These are phyloP conservation scores for Mustela lutreola DNA, from an alignment of 2,113 vertebrate genomes.

Conservation along the genomic window DNA sequence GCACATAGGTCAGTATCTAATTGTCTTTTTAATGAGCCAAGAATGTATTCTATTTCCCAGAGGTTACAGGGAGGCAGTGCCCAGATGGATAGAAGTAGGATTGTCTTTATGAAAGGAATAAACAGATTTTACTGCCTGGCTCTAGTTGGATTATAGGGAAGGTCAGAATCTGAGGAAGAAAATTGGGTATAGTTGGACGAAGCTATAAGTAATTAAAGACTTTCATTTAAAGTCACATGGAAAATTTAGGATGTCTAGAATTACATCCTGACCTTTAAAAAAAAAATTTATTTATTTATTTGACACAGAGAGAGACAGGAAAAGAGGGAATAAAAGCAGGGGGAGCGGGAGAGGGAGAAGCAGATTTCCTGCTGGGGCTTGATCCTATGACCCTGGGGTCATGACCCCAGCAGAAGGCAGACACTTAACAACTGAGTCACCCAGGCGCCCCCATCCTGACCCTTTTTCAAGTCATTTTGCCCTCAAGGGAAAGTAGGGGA, in stretches of 20 bases:
- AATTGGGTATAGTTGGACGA: background rate
- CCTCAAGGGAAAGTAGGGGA: background rate
- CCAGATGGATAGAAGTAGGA: background rate
- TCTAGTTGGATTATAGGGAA: background rate
- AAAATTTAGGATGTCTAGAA: background rate
- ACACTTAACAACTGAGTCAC: too few species aligned
- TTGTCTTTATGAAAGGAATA: background rate
- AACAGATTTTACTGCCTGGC: background rate
- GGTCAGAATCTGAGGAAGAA: background rate
- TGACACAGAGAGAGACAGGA: too few species aligned
- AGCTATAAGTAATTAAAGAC: background rate
- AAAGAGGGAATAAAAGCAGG: too few species aligned
- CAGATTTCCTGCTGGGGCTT: too few species aligned
- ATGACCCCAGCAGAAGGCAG: too few species aligned
- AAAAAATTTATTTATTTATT: too few species aligned
- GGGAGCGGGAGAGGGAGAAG: too few species aligned
- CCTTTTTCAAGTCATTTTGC: background rate
- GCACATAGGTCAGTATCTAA: conserved; percentile 26
- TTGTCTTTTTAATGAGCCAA: background rate
- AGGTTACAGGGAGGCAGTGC: background rate
- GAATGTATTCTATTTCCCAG: background rate
- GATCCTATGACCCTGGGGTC: too few species aligned
- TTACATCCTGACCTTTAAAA: background rate
- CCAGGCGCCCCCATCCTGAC: background rate
- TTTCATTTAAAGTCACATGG: background rate